Percentiles rank a stretch among this genome's conserved stretches.
Conservation (phyloP, 1,140 invertebrate species). For the Hetaerina americana region DNA sequence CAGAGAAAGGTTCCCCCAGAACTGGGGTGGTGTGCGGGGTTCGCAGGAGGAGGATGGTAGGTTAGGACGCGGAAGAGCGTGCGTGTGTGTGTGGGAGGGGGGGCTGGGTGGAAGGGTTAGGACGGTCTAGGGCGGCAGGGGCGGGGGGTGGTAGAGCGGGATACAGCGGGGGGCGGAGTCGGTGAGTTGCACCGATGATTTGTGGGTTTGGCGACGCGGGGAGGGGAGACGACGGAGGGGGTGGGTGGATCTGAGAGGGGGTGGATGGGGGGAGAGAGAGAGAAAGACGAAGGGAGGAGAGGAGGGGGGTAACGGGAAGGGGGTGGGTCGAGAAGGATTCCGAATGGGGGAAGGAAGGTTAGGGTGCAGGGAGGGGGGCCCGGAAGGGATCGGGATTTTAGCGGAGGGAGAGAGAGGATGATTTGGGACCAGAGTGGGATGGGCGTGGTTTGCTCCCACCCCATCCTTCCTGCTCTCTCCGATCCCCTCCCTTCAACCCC, state of each 20-base stretch:
- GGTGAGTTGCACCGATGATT: not conserved
- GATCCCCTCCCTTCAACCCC: no score
- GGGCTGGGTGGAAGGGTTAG: no score
- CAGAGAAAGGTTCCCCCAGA: no score
- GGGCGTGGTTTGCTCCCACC: no score
- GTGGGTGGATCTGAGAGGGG: not conserved
- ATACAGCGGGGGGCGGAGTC: not conserved
- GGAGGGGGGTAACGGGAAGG: not conserved
- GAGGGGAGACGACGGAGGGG: not conserved
- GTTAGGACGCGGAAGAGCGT: no score
- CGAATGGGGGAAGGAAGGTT: not conserved
- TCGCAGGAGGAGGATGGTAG: no score
- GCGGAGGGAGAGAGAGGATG: no score
- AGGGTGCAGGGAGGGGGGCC: not conserved
- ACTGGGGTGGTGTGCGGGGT: no score
- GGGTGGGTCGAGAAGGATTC: not conserved
- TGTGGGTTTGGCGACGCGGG: not conserved
- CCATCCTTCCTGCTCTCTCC: no score
- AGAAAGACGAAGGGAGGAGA: not conserved
- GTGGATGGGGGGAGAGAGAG: not conserved
- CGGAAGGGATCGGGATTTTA: not conserved
- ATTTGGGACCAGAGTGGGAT: not conserved
- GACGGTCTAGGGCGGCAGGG: no score
- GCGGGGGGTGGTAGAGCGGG: no score
- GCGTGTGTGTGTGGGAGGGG: no score